These are phyloP conservation scores for Tachina grossa DNA, from an alignment of 2,888 invertebrate genomes.

Conservation along the genomic window DNA sequence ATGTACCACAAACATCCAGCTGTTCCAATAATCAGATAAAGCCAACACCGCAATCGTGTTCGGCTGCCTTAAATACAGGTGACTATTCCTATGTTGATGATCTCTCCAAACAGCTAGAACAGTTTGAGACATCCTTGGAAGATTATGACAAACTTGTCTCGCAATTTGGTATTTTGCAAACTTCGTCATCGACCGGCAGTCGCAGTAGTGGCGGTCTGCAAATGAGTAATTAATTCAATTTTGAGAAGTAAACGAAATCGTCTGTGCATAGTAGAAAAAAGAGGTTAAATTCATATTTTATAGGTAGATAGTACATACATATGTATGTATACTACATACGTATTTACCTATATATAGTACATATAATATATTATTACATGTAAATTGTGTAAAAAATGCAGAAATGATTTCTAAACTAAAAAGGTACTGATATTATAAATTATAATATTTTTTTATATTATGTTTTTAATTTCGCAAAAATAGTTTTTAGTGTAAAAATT, in stretches of 20 bases:
- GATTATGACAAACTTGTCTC: constrained; percentile 83
- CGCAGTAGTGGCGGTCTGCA: constrained; percentile 80
- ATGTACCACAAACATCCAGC: neutral
- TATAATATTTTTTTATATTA: constrained; percentile 61
- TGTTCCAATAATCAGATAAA: constrained; percentile 18
- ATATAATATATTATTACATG: constrained; percentile 26
- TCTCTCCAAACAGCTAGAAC: constrained; percentile 81
- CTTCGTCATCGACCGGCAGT: constrained; percentile 79
- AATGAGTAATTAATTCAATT: constrained; percentile 78
- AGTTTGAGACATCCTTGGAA: constrained; percentile 82
- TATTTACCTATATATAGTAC: constrained; percentile 6
- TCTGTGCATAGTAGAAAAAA: constrained; percentile 55
- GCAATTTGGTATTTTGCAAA: constrained; percentile 79
- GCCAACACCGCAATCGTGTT: constrained; percentile 52
- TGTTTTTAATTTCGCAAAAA: constrained; percentile 40
- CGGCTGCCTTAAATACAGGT: constrained; percentile 61
- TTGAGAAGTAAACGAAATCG: neutral
- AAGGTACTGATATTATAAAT: constrained; percentile 70
- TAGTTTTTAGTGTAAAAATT: constrained; percentile 59
- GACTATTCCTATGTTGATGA: constrained; percentile 78
- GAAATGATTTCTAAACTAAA: constrained; percentile 53
- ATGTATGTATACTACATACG: constrained; percentile 31
- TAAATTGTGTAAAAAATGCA: constrained; percentile 45
- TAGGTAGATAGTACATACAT: constrained; percentile 32
- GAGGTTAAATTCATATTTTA: constrained; percentile 54